phyloP scores from a whole-genome alignment of 2,113 vertebrate genomes.

The Microtus richardsoni region DNA sequence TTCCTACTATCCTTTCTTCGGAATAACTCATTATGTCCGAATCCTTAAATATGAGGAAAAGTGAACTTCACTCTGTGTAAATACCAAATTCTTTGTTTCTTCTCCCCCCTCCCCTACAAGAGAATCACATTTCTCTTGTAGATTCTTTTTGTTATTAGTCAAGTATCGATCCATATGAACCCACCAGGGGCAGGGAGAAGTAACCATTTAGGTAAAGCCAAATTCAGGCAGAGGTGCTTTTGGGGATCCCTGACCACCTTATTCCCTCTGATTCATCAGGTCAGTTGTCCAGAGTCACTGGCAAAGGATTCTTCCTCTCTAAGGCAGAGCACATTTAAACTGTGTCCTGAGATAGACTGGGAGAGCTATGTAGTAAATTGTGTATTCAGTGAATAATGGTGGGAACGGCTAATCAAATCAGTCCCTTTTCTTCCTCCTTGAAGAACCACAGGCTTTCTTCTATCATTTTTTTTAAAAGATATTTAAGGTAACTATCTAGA shows the following conservation, averaged over 20 bases:
- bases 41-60: neutral
- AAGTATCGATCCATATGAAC: neutral
- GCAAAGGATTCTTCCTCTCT: neutral
- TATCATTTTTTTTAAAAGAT: neutral
- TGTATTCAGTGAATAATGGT: neutral
- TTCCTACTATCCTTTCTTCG: conserved; percentile 15
- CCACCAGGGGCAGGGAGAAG: neutral
- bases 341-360: neutral
- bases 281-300: neutral
- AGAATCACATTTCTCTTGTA: neutral
- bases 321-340: neutral
- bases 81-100: neutral
- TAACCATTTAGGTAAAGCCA: neutral
- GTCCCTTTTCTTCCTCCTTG: neutral
- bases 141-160: neutral
- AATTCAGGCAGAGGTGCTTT: neutral
- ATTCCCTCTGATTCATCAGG: neutral
- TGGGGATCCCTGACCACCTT: neutral
- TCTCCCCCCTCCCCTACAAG: neutral
- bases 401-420: neutral
- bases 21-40: conserved; percentile 16
- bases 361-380: neutral
- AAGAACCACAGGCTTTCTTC: neutral
- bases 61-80: neutral
- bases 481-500: neutral